Percentiles rank a stretch among this genome's conserved stretches.
Conservation (phyloP, 2,113 vertebrate species). For the Vulpes ferrilata region DNA sequence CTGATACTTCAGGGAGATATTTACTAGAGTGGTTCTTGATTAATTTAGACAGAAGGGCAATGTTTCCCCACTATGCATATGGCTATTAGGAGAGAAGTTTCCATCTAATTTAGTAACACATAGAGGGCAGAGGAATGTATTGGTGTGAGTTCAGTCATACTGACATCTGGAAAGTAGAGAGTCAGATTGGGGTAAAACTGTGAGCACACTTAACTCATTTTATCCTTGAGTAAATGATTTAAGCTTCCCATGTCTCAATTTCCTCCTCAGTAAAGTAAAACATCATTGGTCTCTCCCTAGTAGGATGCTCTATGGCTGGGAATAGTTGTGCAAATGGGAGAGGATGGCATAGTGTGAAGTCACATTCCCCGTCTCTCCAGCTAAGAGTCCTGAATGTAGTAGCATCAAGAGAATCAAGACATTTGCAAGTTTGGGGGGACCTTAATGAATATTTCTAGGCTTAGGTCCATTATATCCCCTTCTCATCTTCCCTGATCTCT, state of each 20-base stretch:
- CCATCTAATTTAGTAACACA: conserved; percentile 24
- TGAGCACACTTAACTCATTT: background rate
- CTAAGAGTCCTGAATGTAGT: background rate
- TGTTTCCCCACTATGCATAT: background rate
- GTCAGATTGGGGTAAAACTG: background rate
- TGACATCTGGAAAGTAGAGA: background rate
- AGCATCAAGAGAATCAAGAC: background rate
- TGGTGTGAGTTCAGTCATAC: background rate
- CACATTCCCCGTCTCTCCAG: background rate
- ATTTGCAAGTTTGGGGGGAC: background rate
- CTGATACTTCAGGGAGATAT: conserved; percentile 40
- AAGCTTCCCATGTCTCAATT: background rate
- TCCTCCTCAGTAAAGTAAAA: conserved; percentile 33
- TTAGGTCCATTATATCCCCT: background rate
- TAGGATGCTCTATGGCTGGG: background rate
- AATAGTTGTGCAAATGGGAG: background rate
- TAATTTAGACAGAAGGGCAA: background rate
- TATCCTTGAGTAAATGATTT: background rate
- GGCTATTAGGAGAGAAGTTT: conserved; percentile 7
- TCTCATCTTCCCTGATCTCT: background rate
- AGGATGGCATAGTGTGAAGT: background rate
- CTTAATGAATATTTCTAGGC: background rate
- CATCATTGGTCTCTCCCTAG: background rate
- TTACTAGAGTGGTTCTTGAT: background rate
- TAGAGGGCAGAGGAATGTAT: background rate